A percentile compares a stretch with the other conserved stretches of the same genome.
phyloP scores from a whole-genome alignment of 2,113 vertebrate genomes.

The Dasyornis broadbenti region DNA sequence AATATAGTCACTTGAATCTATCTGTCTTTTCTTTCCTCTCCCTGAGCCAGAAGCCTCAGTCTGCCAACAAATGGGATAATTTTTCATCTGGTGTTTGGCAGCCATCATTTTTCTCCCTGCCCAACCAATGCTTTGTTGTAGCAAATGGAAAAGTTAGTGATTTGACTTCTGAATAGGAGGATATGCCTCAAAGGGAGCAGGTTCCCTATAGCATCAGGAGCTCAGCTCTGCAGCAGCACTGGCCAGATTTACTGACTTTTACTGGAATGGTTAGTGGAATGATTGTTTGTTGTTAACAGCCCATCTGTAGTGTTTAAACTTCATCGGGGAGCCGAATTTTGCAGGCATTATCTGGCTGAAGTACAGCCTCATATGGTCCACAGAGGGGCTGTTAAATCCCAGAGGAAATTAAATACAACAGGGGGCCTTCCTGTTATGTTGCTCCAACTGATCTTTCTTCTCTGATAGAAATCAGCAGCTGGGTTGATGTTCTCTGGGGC shows the following conservation, averaged over 20 bases:
- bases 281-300: slow-evolving; percentile 61
- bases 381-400: slow-evolving; percentile 58
- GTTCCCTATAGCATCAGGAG: slow-evolving; percentile 30
- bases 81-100: slow-evolving; percentile 60
- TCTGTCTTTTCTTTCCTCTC: slow-evolving; percentile 58
- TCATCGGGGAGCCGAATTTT: slow-evolving; percentile 46
- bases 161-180: slow-evolving; percentile 37
- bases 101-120: slow-evolving; percentile 39
- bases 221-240: not conserved
- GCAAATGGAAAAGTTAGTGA: slow-evolving; percentile 54
- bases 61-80: slow-evolving; percentile 57
- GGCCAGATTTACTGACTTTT: slow-evolving; percentile 42
- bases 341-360: slow-evolving; percentile 42
- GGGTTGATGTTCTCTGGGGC: slow-evolving; percentile 2
- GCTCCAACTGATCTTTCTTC: slow-evolving; percentile 34
- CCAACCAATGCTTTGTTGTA: slow-evolving; percentile 36
- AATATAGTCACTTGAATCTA: slow-evolving; percentile 50
- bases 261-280: slow-evolving; percentile 54
- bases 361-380: slow-evolving; percentile 45
- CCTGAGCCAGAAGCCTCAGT: slow-evolving; percentile 35
- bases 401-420: slow-evolving; percentile 63
- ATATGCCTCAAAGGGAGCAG: slow-evolving; percentile 49
- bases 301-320: slow-evolving; percentile 63
- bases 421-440: slow-evolving; percentile 56
- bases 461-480: slow-evolving; percentile 41